Conservation (phyloP, 2,888 invertebrate species). For the Tribolium freemani region DNA sequence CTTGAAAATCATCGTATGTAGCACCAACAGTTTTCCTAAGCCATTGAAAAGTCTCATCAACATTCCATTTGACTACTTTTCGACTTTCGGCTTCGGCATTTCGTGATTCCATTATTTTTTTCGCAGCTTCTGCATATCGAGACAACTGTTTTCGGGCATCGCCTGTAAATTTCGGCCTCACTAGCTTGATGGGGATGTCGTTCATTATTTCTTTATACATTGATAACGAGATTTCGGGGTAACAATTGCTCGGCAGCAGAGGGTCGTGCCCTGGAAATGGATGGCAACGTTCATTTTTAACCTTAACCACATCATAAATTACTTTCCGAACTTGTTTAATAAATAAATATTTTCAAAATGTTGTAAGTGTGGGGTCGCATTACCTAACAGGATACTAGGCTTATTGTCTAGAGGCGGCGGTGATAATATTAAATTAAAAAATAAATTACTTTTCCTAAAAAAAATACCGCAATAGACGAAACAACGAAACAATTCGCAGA, state of each 20-base stretch:
- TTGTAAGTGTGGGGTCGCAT: too few relatives aligned
- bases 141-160: constrained; percentile 93
- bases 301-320: too few relatives aligned
- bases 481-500: too few relatives aligned
- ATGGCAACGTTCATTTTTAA: constrained; percentile 62
- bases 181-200: constrained; percentile 95
- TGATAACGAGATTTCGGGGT: constrained; percentile 91
- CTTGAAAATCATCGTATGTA: constrained; percentile 94
- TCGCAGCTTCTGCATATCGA: constrained; percentile 94
- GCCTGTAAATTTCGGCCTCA: constrained; percentile 95
- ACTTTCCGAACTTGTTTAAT: too few relatives aligned
- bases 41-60: constrained; percentile 98
- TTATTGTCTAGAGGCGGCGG: too few relatives aligned
- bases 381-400: too few relatives aligned
- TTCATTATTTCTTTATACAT: constrained; percentile 99
- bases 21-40: constrained; percentile 92
- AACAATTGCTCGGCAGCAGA: constrained; percentile 90
- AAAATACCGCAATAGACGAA: too few relatives aligned
- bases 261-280: constrained; percentile 87
- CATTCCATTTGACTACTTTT: constrained; percentile 98
- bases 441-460: too few relatives aligned
- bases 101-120: constrained; percentile 95
- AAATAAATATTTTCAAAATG: too few relatives aligned
- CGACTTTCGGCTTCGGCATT: constrained; percentile 93
- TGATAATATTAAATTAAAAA: too few relatives aligned